phyloP scores from a whole-genome alignment of 1,140 invertebrate species.

The Euwallacea similis region DNA sequence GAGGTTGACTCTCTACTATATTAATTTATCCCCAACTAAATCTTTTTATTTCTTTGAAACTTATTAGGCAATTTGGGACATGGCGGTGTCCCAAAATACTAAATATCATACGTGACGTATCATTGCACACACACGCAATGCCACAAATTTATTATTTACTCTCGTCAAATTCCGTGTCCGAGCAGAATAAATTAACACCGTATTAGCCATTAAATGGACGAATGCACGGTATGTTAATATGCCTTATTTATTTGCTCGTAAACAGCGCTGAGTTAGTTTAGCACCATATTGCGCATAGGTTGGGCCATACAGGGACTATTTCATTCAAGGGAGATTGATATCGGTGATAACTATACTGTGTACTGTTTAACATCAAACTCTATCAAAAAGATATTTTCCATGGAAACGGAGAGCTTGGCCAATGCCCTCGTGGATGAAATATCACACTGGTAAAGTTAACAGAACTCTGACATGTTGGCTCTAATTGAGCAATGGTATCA shows the following conservation, averaged over 20 bases:
- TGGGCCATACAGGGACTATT: constrained; percentile 23
- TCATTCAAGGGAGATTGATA: constrained; percentile 18
- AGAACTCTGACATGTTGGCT: too few relatives aligned
- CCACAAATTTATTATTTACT: constrained; percentile 47
- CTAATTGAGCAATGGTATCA: not conserved
- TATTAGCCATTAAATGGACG: constrained; percentile 46
- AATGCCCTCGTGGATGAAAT: too few relatives aligned
- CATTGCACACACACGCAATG: constrained; percentile 24
- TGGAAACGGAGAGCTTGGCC: not conserved
- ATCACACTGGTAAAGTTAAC: too few relatives aligned
- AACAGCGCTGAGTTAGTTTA: constrained; percentile 32
- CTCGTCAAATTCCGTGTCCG: constrained; percentile 44
- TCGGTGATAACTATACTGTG: not conserved
- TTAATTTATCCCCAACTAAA: too few relatives aligned
- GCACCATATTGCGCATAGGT: constrained; percentile 19
- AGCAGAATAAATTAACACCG: constrained; percentile 51
- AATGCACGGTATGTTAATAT: constrained; percentile 38
- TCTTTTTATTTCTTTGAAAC: too few relatives aligned
- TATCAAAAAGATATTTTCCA: not conserved
- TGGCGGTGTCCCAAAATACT: not conserved
- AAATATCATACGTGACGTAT: too few relatives aligned
- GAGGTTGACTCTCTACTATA: too few relatives aligned
- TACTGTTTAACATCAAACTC: not conserved
- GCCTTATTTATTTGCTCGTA: constrained; percentile 35
- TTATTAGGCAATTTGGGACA: too few relatives aligned